These are phyloP conservation scores for Agrenia bidenticulata DNA, from an alignment of 2,888 invertebrate species.

Conservation along the genomic window DNA sequence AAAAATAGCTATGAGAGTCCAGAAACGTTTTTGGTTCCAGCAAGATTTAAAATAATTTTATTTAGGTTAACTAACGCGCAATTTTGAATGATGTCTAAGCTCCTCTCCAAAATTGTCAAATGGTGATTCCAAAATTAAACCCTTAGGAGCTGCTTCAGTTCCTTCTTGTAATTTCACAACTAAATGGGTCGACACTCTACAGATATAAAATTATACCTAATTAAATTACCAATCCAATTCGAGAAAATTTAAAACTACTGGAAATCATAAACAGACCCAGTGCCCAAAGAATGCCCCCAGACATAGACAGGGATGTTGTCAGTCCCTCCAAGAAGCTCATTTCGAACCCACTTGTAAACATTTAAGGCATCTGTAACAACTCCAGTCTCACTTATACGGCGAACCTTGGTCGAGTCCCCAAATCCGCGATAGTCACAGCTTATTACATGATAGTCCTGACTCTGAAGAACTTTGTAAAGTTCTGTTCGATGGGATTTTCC, in stretches of 20 bases:
- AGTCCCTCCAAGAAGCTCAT: constrained; percentile 55
- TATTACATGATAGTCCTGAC: constrained; percentile 72
- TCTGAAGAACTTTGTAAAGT: constrained; percentile 69
- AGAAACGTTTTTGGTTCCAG: not conserved
- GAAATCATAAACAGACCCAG: constrained; percentile 58
- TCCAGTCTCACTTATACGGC: constrained; percentile 71
- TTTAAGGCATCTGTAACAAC: constrained; percentile 78
- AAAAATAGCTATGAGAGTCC: not conserved
- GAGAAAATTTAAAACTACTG: not conserved
- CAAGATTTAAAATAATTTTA: not conserved
- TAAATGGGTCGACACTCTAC: constrained; percentile 71
- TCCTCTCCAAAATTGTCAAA: constrained; percentile 84
- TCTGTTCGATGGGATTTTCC: constrained; percentile 70
- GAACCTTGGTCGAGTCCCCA: constrained; percentile 67
- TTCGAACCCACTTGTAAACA: constrained; percentile 73
- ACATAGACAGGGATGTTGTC: constrained; percentile 70
- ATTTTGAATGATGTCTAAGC: not conserved
- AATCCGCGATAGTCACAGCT: constrained; percentile 83
- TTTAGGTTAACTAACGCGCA: not conserved
- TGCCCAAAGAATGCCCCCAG: constrained; percentile 94
- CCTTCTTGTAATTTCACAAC: constrained; percentile 64
- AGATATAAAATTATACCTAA: not conserved
- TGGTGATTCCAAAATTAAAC: constrained; percentile 85
- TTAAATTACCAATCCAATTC: not conserved
- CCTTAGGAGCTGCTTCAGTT: constrained; percentile 61